Conservation (phyloP, 2,888 invertebrate species). For the Conomelus anceps region DNA sequence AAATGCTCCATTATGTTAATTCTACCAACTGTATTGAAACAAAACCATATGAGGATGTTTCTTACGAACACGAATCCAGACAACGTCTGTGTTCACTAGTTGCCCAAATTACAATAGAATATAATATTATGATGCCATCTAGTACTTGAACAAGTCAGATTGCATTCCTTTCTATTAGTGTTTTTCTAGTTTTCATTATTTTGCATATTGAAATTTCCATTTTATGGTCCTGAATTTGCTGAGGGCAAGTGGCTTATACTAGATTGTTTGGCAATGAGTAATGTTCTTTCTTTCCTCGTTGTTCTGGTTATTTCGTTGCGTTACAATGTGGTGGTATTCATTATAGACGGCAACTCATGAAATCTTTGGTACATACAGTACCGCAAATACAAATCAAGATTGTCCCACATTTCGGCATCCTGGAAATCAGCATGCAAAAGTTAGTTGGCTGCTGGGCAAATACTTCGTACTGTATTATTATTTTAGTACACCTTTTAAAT, state of each 20-base stretch:
- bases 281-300: background rate
- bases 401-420: background rate
- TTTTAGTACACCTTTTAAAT: background rate
- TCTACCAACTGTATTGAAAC: too few species aligned
- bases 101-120: too few species aligned
- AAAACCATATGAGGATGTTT: too few species aligned
- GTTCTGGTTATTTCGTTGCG: background rate
- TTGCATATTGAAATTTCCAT: background rate
- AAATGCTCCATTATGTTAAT: too few species aligned
- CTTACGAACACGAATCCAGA: too few species aligned
- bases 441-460: background rate
- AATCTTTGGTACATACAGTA: background rate
- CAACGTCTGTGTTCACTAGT: too few species aligned
- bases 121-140: background rate
- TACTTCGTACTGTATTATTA: background rate
- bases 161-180: background rate
- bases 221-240: background rate
- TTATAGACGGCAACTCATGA: background rate
- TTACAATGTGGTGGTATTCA: background rate
- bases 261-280: background rate
- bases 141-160: background rate
- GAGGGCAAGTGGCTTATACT: background rate
- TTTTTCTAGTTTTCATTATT: background rate
- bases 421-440: background rate
- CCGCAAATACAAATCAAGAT: background rate